Conservation (phyloP, 1,140 invertebrate species). For the Platyscapa corneri region DNA sequence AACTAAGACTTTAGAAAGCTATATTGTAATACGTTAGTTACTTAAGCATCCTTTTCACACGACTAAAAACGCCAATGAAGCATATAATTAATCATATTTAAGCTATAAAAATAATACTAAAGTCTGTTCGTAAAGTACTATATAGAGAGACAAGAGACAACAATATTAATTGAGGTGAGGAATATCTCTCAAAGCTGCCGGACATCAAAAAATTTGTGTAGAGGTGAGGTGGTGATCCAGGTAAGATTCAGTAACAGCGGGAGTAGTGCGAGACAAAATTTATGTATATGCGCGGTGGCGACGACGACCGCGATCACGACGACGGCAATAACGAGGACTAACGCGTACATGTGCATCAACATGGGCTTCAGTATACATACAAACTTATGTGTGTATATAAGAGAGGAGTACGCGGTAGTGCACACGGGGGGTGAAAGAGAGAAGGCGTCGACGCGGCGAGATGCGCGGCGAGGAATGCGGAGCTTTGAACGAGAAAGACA, state of each 20-base stretch:
- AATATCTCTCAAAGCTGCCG: conserved; percentile 27
- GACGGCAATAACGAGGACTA: not conserved
- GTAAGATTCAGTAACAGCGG: conserved; percentile 20
- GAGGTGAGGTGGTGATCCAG: not conserved
- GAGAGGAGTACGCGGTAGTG: not conserved
- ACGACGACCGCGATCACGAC: not conserved
- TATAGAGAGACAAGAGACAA: no score
- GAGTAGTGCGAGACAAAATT: conserved; percentile 43
- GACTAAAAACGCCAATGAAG: conserved; percentile 34
- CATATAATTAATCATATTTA: conserved; percentile 35
- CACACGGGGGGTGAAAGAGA: conserved; percentile 52
- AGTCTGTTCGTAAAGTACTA: not conserved
- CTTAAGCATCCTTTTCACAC: conserved; percentile 21
- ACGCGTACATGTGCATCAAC: not conserved
- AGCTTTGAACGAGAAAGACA: not conserved
- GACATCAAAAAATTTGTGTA: conserved; percentile 12
- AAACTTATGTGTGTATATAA: not conserved
- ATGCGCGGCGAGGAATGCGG: conserved; percentile 44
- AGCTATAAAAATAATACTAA: conserved; percentile 21
- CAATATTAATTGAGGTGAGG: conserved; percentile 22
- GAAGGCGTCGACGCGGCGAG: conserved; percentile 36
- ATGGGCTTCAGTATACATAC: not conserved
- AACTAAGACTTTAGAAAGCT: not conserved
- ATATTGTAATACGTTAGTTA: not conserved
- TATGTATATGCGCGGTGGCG: conserved; percentile 19